phyloP scores from a whole-genome alignment of 1,140 invertebrate genomes.

The Orius laevigatus region DNA sequence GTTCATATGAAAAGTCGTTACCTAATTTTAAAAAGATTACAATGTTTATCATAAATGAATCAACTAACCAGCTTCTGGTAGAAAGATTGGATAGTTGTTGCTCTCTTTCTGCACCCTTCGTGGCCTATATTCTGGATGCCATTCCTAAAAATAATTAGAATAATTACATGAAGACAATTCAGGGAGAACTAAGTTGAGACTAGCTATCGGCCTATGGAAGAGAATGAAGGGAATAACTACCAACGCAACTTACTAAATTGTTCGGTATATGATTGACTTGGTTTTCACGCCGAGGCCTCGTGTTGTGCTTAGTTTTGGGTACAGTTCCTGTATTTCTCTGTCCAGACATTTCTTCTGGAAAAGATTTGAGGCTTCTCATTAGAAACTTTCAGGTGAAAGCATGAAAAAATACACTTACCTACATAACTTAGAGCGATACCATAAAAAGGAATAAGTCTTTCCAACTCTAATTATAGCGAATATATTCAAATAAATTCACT shows the following conservation, averaged over 20 bases:
- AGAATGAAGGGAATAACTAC: background rate
- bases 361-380: no score
- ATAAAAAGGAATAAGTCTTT: no score
- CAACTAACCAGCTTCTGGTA: conserved; percentile 13
- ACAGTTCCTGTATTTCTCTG: conserved; percentile 15
- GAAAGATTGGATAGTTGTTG: conserved; percentile 10
- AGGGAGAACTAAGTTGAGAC: no score
- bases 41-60: background rate
- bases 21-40: conserved; percentile 6
- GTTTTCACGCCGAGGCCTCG: conserved; percentile 13
- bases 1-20: conserved; percentile 13
- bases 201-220: no score
- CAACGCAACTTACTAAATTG: conserved; percentile 11
- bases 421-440: no score
- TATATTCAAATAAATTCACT: no score
- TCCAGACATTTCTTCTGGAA: conserved; percentile 10
- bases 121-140: conserved; percentile 12
- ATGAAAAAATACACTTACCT: no score
- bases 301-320: conserved; percentile 17
- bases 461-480: no score
- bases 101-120: conserved; percentile 16
- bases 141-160: conserved; percentile 11
- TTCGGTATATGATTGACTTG: conserved; percentile 15
- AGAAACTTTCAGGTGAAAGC: no score
- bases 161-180: no score